phyloP scores from a whole-genome alignment of 2,797 vertebrate species.

The Poeciliopsis presidionis region DNA sequence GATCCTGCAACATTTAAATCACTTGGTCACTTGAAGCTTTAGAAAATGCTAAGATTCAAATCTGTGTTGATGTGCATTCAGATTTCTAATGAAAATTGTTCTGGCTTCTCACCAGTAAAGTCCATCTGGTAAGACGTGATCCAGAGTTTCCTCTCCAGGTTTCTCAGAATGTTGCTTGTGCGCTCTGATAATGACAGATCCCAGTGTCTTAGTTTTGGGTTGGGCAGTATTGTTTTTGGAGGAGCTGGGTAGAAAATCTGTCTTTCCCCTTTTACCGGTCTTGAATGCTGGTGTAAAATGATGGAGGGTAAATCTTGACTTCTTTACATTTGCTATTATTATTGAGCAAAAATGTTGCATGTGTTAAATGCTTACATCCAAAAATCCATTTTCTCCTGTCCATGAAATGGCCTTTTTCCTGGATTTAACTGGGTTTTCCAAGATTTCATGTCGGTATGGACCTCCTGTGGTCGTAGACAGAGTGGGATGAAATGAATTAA shows the following conservation, averaged over 20 bases:
- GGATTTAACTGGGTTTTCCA: conserved; percentile 65
- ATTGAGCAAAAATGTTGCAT: not conserved
- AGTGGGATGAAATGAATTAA: not conserved
- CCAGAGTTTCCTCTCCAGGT: conserved; percentile 79
- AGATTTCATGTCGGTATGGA: conserved; percentile 80
- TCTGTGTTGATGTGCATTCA: not conserved
- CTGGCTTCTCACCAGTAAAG: conserved; percentile 77
- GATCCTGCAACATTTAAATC: conserved; percentile 62
- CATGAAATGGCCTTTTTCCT: conserved; percentile 71
- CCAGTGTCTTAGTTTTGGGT: conserved; percentile 63
- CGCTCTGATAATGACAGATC: conserved; percentile 68
- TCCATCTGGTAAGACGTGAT: conserved; percentile 78
- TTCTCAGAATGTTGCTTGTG: conserved; percentile 79
- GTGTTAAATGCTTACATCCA: conserved; percentile 73
- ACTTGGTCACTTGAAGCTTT: not conserved
- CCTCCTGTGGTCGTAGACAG: conserved; percentile 63
- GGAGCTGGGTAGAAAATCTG: conserved; percentile 77
- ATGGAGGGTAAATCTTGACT: not conserved
- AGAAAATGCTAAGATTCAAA: not conserved
- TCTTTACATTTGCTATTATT: not conserved
- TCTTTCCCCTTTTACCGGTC: conserved; percentile 59
- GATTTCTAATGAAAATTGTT: not conserved
- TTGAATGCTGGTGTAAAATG: conserved; percentile 70
- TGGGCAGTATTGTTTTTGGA: conserved; percentile 72
- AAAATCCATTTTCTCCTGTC: conserved; percentile 75